These are phyloP conservation scores for Villa cingulata DNA, from an alignment of 2,888 invertebrate species.

Conservation along the genomic window DNA sequence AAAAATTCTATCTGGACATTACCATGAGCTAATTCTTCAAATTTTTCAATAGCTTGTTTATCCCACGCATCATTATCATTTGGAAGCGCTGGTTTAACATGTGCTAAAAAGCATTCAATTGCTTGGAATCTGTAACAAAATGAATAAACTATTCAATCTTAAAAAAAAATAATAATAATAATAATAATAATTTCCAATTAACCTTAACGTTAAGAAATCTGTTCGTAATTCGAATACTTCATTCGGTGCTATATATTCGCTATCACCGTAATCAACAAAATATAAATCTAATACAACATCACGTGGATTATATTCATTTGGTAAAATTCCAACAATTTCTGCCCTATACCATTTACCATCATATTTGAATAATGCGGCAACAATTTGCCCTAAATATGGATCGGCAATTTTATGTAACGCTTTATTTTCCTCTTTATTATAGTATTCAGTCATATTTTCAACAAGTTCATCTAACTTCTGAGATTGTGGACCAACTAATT, in stretches of 20 bases:
- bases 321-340: slow-evolving; percentile 50
- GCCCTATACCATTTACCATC: slow-evolving; percentile 60
- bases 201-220: slow-evolving; percentile 41
- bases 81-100: slow-evolving; percentile 46
- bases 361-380: slow-evolving; percentile 69
- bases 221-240: slow-evolving; percentile 61
- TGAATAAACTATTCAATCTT: too few relatives aligned
- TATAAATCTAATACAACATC: slow-evolving; percentile 55
- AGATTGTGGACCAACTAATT: slow-evolving; percentile 61
- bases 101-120: slow-evolving; percentile 71
- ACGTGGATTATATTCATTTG: slow-evolving; percentile 47
- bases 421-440: slow-evolving; percentile 49
- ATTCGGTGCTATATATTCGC: slow-evolving; percentile 49
- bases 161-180: too few relatives aligned
- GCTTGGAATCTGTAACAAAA: slow-evolving; percentile 47
- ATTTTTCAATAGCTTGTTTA: slow-evolving; percentile 47
- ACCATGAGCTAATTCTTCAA: slow-evolving; percentile 57
- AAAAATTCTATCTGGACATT: too few relatives aligned
- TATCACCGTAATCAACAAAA: slow-evolving; percentile 82
- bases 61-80: slow-evolving; percentile 43
- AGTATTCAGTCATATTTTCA: slow-evolving; percentile 70
- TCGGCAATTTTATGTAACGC: slow-evolving; percentile 45
- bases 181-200: background rate
- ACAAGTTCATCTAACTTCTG: slow-evolving; percentile 66
- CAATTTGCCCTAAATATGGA: slow-evolving; percentile 59